phyloP scores from a whole-genome alignment of 1,140 invertebrate genomes.

The Microvelia longipes region DNA sequence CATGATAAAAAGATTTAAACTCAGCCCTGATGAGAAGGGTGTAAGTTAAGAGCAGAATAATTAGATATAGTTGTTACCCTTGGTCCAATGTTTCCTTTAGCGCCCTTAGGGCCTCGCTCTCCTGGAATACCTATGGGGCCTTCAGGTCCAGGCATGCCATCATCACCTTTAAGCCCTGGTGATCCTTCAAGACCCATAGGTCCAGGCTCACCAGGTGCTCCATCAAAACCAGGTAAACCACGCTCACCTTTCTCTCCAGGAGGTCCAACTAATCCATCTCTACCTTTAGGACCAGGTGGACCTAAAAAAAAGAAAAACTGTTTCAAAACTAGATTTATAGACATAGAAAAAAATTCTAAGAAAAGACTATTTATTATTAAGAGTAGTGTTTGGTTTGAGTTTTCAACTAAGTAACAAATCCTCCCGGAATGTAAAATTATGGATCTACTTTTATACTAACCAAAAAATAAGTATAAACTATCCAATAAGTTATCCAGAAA shows the following conservation, averaged over 20 bases:
- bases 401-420: no score
- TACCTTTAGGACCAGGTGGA: slow-evolving; percentile 34
- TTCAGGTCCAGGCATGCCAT: slow-evolving; percentile 20
- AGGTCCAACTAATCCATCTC: slow-evolving; percentile 7
- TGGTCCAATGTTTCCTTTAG: slow-evolving; percentile 24
- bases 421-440: no score
- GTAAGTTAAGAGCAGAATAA: no score
- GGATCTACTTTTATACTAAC: no score
- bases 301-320: slow-evolving; percentile 35
- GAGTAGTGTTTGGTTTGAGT: no score
- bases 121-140: slow-evolving; percentile 21
- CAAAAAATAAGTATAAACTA: no score
- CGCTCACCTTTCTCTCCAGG: slow-evolving; percentile 8
- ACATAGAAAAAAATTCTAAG: background rate
- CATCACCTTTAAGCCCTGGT: slow-evolving; percentile 18
- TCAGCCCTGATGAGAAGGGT: no score
- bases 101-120: slow-evolving; percentile 22
- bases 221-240: slow-evolving; percentile 32
- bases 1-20: no score
- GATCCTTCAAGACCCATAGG: slow-evolving; percentile 22
- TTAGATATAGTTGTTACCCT: no score
- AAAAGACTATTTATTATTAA: no score
- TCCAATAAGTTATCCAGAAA: no score
- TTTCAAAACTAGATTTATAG: no score
- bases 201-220: slow-evolving; percentile 34